phyloP scores from a whole-genome alignment of 1,140 invertebrate genomes.

The Trichonephila clavata region DNA sequence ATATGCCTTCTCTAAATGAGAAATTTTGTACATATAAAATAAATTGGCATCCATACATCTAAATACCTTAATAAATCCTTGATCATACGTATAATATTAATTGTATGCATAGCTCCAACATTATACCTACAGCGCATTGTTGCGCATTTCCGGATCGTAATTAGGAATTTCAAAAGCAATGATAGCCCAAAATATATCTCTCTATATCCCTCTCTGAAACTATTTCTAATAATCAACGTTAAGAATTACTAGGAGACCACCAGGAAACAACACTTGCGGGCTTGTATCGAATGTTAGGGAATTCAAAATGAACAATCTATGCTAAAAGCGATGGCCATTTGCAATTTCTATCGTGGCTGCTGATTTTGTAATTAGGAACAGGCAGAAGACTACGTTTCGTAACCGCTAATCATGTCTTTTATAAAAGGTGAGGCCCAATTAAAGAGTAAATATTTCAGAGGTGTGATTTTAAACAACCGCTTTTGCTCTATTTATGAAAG shows the following conservation, averaged over 20 bases:
- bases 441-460: neutral
- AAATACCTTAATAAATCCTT: neutral
- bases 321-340: neutral
- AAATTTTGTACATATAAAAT: neutral
- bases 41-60: neutral
- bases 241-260: slow-evolving; percentile 5
- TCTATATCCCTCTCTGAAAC: neutral
- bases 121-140: neutral
- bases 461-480: neutral
- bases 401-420: neutral
- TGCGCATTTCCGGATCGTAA: neutral
- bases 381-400: neutral
- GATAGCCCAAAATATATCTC: neutral
- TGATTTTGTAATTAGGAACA: neutral
- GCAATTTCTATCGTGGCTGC: neutral
- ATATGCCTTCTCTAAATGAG: neutral
- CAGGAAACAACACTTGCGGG: neutral
- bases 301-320: neutral
- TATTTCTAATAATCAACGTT: neutral
- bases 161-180: slow-evolving; percentile 20
- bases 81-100: neutral
- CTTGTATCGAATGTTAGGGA: neutral
- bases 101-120: neutral
- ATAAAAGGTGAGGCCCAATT: neutral
- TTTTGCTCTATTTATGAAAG: too few relatives aligned